phyloP scores from a whole-genome alignment of 2,888 invertebrate genomes.

The Meiosimyza platycephala region DNA sequence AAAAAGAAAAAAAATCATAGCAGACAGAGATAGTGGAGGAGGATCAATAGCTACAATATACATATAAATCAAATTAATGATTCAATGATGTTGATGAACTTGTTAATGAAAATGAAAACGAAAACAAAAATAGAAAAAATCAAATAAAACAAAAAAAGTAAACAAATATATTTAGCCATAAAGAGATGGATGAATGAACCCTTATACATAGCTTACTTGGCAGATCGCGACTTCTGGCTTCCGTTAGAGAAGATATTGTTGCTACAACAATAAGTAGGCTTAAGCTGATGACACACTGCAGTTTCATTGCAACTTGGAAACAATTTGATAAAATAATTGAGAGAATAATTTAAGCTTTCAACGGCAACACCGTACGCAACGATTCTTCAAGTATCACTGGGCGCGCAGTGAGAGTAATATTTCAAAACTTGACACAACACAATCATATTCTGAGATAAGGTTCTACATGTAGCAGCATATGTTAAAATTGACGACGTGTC shows the following conservation, averaged over 20 bases:
- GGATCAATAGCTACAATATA: neutral
- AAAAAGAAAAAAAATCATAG: conserved; percentile 2
- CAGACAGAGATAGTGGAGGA: neutral
- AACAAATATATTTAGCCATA: conserved; percentile 19
- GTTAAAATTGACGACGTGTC: neutral
- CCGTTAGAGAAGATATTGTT: conserved; percentile 19
- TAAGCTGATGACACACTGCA: conserved; percentile 8
- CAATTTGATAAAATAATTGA: neutral
- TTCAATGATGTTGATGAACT: conserved; percentile 22
- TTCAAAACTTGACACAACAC: neutral
- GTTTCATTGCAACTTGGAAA: conserved; percentile 18
- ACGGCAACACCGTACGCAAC: conserved; percentile 9
- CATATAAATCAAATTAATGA: conserved; percentile 5
- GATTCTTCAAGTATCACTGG: conserved; percentile 18
- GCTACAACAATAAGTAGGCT: conserved; percentile 1
- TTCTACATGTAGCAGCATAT: neutral
- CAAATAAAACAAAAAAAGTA: neutral
- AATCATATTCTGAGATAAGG: conserved; percentile 3
- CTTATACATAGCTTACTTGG: conserved; percentile 45
- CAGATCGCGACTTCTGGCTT: conserved; percentile 46
- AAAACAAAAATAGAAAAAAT: neutral
- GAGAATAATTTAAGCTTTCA: too few species aligned
- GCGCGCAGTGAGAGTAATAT: neutral
- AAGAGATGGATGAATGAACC: conserved; percentile 16
- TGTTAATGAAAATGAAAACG: conserved; percentile 19